These are phyloP conservation scores for Eueides isabella DNA, from an alignment of 1,140 invertebrate genomes.

Conservation along the genomic window DNA sequence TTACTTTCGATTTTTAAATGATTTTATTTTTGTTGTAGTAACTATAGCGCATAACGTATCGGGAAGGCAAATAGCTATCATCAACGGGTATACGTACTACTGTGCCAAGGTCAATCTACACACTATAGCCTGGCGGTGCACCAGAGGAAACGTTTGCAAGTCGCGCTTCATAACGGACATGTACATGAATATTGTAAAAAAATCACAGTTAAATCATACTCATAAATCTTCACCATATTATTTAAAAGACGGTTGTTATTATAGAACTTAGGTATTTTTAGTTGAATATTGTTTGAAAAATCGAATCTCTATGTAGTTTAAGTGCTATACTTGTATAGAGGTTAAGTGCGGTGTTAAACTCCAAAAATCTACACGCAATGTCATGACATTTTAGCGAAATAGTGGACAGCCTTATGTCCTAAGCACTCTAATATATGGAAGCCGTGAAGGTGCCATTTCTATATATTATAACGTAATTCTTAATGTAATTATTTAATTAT, in stretches of 20 bases:
- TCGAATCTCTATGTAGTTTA: background rate
- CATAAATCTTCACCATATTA: slow-evolving; percentile 30
- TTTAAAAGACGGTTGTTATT: slow-evolving; percentile 34
- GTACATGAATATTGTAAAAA: slow-evolving; percentile 19
- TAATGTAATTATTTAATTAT: too few species aligned
- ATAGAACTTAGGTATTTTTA: slow-evolving; percentile 11
- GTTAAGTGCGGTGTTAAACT: too few species aligned
- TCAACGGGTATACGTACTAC: slow-evolving; percentile 51
- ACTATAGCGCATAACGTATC: slow-evolving; percentile 37
- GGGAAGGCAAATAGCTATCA: slow-evolving; percentile 41
- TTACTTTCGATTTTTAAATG: background rate
- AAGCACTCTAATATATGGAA: too few species aligned
- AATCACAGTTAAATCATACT: slow-evolving; percentile 20
- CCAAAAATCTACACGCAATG: too few species aligned
- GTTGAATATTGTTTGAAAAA: background rate
- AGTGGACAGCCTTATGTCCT: too few species aligned
- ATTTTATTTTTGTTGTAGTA: slow-evolving; percentile 32
- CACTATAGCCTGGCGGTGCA: slow-evolving; percentile 48
- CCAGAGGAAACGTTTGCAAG: slow-evolving; percentile 40
- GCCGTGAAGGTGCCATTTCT: too few species aligned
- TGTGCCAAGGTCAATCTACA: slow-evolving; percentile 33
- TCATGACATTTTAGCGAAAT: too few species aligned
- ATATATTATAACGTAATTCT: too few species aligned
- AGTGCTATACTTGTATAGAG: background rate
- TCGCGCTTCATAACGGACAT: slow-evolving; percentile 32